These are phyloP conservation scores for Subanguina moxae DNA, from an alignment of 1,140 invertebrate genomes.

Conservation along the genomic window DNA sequence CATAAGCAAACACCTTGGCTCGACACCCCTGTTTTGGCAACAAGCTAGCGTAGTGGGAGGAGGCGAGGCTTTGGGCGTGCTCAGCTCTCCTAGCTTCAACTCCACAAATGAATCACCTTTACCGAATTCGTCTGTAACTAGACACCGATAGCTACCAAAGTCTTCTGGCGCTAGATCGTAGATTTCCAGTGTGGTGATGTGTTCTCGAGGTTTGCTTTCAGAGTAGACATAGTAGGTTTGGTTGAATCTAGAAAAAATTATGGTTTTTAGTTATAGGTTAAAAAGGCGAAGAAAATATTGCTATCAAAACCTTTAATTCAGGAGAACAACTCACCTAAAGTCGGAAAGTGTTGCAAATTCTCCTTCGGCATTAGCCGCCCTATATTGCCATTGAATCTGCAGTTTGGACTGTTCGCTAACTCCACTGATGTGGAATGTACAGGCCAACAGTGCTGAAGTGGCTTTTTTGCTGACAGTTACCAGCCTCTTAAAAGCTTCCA, in stretches of 20 bases:
- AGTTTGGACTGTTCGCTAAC: constrained; percentile 11
- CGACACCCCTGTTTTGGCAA: constrained; percentile 25
- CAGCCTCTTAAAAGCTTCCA: constrained; percentile 26
- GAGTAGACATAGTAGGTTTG: constrained; percentile 31
- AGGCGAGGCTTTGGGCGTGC: constrained; percentile 6
- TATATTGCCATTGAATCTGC: constrained; percentile 10
- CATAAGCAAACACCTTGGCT: constrained; percentile 31
- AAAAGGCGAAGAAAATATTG: no score
- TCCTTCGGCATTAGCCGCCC: neutral
- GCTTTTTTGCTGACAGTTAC: constrained; percentile 18
- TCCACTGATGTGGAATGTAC: constrained; percentile 25
- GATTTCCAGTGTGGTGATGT: constrained; percentile 35
- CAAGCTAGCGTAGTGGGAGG: constrained; percentile 30
- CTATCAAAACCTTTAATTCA: no score
- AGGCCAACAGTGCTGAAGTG: constrained; percentile 23
- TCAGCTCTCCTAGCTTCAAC: constrained; percentile 9
- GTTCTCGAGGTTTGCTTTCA: constrained; percentile 25
- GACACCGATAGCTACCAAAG: constrained; percentile 34
- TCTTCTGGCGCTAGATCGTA: constrained; percentile 15
- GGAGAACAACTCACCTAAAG: neutral
- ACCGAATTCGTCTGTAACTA: constrained; percentile 28
- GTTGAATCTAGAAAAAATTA: constrained; percentile 17
- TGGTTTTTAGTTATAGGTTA: no score
- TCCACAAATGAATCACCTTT: constrained; percentile 22
- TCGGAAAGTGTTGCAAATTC: neutral